These are phyloP conservation scores for Antigone vipio DNA, from an alignment of 2,113 vertebrate species.

Conservation along the genomic window DNA sequence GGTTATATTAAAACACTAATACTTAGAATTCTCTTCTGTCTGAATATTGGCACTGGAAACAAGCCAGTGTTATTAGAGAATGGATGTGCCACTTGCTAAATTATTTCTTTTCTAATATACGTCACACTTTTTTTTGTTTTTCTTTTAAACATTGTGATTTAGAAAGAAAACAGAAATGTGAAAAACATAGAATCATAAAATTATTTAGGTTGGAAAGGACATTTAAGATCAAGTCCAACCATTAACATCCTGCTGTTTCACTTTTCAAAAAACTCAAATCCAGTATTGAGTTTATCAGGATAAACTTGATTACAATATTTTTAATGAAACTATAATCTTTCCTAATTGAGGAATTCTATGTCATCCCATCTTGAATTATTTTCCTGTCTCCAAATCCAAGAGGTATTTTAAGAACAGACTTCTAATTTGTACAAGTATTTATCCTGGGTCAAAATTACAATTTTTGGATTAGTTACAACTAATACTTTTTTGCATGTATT, in stretches of 20 bases:
- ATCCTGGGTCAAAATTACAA: not conserved
- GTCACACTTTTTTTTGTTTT: not conserved
- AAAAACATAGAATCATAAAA: not conserved
- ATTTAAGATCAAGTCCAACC: no score
- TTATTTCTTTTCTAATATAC: not conserved
- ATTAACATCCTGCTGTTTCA: not conserved
- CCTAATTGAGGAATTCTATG: not conserved
- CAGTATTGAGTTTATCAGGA: not conserved
- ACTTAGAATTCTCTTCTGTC: not conserved
- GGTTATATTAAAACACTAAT: not conserved
- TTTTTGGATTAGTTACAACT: not conserved
- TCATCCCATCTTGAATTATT: not conserved
- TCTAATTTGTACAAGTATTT: not conserved
- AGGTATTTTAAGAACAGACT: not conserved
- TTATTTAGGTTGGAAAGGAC: no score
- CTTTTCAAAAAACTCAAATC: not conserved
- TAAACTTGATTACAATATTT: not conserved
- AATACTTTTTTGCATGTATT: fast-evolving
- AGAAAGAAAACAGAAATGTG: not conserved
- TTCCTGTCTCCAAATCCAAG: not conserved
- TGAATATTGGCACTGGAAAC: not conserved
- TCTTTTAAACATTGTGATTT: not conserved
- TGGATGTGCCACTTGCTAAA: not conserved
- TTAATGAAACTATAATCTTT: not conserved
- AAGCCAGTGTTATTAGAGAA: not conserved